phyloP scores from a whole-genome alignment of 2,113 vertebrate genomes.

The Polypterus bichir region DNA sequence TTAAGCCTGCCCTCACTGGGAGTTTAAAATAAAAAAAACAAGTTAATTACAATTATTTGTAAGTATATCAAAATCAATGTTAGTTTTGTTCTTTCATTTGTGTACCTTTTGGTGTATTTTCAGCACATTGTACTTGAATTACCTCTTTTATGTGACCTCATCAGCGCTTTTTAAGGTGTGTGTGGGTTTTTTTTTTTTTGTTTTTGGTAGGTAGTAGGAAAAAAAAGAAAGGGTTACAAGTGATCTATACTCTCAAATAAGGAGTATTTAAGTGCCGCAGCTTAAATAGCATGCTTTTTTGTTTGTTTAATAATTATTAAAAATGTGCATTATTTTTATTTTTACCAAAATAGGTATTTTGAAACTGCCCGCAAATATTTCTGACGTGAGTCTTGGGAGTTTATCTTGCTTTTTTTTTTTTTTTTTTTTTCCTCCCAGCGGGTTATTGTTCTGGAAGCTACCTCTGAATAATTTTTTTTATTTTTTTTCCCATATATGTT shows the following conservation, averaged over 20 bases:
- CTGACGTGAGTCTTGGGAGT: too few relatives aligned
- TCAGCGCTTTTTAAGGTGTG: conserved; percentile 44
- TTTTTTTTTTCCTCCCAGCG: too few relatives aligned
- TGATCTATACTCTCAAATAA: conserved; percentile 22
- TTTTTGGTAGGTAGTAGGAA: conserved; percentile 26
- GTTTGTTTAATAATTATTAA: conserved; percentile 21
- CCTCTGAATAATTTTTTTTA: conserved; percentile 73
- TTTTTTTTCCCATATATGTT: background rate
- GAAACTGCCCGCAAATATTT: background rate
- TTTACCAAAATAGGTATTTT: conserved; percentile 72
- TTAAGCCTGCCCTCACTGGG: too few relatives aligned
- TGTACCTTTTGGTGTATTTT: conserved; percentile 54
- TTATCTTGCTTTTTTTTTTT: too few relatives aligned
- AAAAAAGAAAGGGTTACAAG: conserved; percentile 28
- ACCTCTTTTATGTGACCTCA: conserved; percentile 96
- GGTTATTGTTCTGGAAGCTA: conserved; percentile 76
- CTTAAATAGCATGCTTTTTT: conserved; percentile 38
- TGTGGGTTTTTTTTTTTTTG: conserved; percentile 27
- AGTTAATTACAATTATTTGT: too few relatives aligned
- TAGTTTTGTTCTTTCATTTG: conserved; percentile 37
- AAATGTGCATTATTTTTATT: conserved; percentile 35
- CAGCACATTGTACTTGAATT: conserved; percentile 97
- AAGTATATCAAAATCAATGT: too few relatives aligned
- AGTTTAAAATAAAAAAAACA: too few relatives aligned
- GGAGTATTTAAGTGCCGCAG: conserved; percentile 39